Conservation (phyloP, 2,113 vertebrate genomes). For the Anarrhichthys ocellatus region DNA sequence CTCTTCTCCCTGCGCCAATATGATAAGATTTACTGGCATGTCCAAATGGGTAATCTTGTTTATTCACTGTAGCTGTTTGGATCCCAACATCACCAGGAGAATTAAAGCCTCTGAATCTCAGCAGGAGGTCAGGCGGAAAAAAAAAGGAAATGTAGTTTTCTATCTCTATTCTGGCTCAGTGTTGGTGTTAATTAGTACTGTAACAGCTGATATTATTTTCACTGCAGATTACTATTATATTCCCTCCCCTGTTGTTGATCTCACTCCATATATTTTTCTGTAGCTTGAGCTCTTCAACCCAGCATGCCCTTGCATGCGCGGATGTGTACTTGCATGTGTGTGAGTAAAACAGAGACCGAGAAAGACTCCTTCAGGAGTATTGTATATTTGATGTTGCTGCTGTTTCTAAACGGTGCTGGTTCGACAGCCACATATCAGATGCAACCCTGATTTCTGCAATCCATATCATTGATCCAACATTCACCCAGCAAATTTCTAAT, state of each 20-base stretch:
- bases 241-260: conserved; percentile 36
- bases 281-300: conserved; percentile 24
- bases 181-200: conserved; percentile 68
- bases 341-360: conserved; percentile 5
- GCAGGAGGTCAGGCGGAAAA: conserved; percentile 65
- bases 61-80: conserved; percentile 82
- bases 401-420: conserved; percentile 3
- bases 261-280: conserved; percentile 32
- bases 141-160: conserved; percentile 66
- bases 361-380: background rate
- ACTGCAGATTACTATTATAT: conserved; percentile 33
- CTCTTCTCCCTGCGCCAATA: conserved; percentile 75
- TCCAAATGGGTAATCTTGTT: conserved; percentile 83
- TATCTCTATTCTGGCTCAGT: conserved; percentile 45
- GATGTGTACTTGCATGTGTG: background rate
- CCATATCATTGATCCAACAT: conserved; percentile 59
- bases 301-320: background rate
- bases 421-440: conserved; percentile 25
- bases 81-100: conserved; percentile 77
- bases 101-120: conserved; percentile 77
- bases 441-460: conserved; percentile 41
- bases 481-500: conserved; percentile 44
- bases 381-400: conserved; percentile 4
- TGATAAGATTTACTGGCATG: conserved; percentile 84
- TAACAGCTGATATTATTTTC: conserved; percentile 58